phyloP scores from a whole-genome alignment of 2,888 invertebrate genomes.

The Oxycera nigricornis region DNA sequence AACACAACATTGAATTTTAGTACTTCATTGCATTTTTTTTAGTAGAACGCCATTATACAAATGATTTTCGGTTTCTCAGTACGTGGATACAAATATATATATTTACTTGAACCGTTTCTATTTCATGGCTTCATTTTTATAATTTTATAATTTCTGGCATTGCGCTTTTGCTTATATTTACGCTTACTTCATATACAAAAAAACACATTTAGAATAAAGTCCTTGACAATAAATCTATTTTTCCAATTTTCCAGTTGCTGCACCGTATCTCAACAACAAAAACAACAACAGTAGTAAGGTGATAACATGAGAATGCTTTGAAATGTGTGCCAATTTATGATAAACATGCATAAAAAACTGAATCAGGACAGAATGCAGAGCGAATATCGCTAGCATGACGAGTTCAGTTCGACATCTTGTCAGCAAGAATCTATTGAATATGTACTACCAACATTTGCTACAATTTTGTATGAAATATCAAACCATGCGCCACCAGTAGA shows the following conservation, averaged over 20 bases:
- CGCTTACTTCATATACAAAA: too few relatives aligned
- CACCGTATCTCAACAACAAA: not conserved
- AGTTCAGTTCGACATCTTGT: not conserved
- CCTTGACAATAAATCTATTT: not conserved
- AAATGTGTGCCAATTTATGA: not conserved
- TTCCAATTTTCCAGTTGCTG: not conserved
- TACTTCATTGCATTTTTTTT: too few relatives aligned
- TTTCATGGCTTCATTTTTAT: not conserved
- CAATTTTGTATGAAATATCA: not conserved
- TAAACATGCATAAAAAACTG: not conserved
- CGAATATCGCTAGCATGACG: not conserved
- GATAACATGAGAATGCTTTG: slow-evolving; percentile 7
- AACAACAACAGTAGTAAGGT: not conserved
- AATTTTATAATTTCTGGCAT: too few relatives aligned
- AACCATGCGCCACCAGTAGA: not conserved
- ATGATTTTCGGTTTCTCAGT: too few relatives aligned
- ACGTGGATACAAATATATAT: too few relatives aligned
- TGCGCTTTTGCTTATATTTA: too few relatives aligned
- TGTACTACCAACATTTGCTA: not conserved
- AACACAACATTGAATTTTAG: too few relatives aligned
- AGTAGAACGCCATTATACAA: too few relatives aligned
- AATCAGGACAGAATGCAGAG: slow-evolving; percentile 12
- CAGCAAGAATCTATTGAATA: too few relatives aligned
- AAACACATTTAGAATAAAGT: not conserved
- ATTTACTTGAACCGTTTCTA: too few relatives aligned